phyloP scores from a whole-genome alignment of 2,797 vertebrate species.

The Myotis myotis region DNA sequence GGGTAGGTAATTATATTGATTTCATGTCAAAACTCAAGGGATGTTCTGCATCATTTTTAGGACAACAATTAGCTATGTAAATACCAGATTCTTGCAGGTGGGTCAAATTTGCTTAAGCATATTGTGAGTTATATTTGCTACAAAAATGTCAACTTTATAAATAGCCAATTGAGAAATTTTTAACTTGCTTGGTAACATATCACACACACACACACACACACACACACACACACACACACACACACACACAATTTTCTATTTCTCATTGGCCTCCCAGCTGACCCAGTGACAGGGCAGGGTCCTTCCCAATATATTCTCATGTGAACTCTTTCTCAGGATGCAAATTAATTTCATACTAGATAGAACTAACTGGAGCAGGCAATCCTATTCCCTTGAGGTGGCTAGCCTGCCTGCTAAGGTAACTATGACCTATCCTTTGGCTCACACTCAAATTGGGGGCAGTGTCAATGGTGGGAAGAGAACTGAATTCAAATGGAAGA shows the following conservation, averaged over 20 bases:
- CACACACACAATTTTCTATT: neutral
- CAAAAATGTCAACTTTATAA: conserved; percentile 39
- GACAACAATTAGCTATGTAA: neutral
- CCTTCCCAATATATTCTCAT: neutral
- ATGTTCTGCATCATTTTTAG: conserved; percentile 9
- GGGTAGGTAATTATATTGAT: conserved; percentile 77
- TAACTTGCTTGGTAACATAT: neutral
- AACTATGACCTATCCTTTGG: neutral
- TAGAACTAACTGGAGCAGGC: neutral
- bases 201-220: neutral
- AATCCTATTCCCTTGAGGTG: neutral
- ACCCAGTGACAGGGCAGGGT: neutral
- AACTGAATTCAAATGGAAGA: neutral
- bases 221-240: neutral
- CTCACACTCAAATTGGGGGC: neutral
- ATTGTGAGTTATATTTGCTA: neutral
- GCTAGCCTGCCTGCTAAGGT: neutral
- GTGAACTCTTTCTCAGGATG: neutral
- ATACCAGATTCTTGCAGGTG: neutral
- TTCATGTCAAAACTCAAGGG: neutral
- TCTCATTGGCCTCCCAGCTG: neutral
- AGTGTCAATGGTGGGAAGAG: neutral
- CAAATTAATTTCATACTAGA: conserved; percentile 4
- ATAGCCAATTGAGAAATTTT: conserved; percentile 2
- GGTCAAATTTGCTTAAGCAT: neutral